A percentile compares a stretch with the other conserved stretches of the same genome.
phyloP scores from a whole-genome alignment of 2,113 vertebrate genomes.

The Notiomystis cincta region DNA sequence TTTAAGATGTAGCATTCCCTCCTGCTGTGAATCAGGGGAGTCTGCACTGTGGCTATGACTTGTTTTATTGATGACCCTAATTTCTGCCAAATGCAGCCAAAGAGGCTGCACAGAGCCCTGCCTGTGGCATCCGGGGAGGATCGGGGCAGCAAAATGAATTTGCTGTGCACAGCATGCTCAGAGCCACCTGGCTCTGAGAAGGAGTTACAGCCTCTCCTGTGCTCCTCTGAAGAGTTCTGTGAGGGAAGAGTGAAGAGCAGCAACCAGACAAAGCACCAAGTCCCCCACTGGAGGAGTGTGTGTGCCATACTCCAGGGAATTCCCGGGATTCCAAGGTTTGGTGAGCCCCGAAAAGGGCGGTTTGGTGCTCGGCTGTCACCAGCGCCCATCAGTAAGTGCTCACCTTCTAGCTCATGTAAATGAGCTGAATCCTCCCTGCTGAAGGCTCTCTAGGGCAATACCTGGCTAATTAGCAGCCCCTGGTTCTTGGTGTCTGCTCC shows the following conservation, averaged over 20 bases:
- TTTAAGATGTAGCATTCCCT: slow-evolving; percentile 27
- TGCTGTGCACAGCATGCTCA: neutral
- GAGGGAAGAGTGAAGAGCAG: neutral
- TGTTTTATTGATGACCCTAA: slow-evolving; percentile 25
- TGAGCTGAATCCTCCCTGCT: neutral
- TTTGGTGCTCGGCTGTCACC: neutral
- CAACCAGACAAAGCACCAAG: neutral
- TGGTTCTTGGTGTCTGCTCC: neutral
- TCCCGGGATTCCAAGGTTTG: neutral
- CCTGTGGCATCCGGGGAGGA: neutral
- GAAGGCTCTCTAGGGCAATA: neutral
- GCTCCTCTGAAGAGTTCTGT: neutral
- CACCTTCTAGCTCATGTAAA: neutral
- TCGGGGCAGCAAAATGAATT: neutral
- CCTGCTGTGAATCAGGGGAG: slow-evolving; percentile 13
- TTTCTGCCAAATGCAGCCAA: neutral
- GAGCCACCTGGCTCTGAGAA: neutral
- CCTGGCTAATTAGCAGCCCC: neutral
- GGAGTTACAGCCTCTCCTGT: neutral
- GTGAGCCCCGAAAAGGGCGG: neutral
- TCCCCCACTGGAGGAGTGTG: neutral
- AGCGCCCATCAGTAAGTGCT: neutral
- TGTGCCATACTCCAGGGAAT: neutral
- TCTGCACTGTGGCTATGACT: neutral
- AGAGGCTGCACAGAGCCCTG: neutral